These are phyloP conservation scores for Rhagologus leucostigma DNA, from an alignment of 2,113 vertebrate genomes.

Conservation along the genomic window DNA sequence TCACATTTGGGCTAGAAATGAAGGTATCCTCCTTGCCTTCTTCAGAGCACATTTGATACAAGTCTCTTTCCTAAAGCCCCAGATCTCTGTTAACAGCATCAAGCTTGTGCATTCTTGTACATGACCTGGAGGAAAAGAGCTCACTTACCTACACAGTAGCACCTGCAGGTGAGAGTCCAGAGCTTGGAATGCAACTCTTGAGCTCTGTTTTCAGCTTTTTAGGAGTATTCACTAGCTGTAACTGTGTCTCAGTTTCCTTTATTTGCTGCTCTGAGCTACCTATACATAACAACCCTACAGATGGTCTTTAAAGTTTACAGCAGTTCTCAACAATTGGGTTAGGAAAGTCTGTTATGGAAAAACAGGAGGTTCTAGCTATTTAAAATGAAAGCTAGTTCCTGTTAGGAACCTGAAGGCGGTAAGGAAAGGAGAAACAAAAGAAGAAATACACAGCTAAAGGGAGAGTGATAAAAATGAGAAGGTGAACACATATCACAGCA, in stretches of 20 bases:
- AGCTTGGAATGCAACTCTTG: neutral
- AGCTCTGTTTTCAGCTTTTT: neutral
- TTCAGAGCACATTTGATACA: neutral
- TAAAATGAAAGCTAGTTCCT: neutral
- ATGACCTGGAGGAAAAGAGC: neutral
- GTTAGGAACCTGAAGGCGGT: neutral
- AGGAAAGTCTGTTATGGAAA: neutral
- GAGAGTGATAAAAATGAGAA: neutral
- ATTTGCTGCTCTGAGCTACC: neutral
- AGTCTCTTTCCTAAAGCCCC: neutral
- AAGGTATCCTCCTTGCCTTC: neutral
- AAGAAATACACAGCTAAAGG: neutral
- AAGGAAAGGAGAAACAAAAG: neutral
- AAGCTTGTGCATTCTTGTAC: neutral
- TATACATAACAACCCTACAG: neutral
- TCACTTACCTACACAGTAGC: neutral
- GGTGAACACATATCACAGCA: neutral
- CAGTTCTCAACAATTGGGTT: neutral
- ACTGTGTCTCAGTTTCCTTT: neutral
- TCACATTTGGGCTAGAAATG: neutral
- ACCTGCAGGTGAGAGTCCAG: neutral
- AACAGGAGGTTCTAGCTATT: neutral
- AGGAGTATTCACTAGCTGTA: neutral
- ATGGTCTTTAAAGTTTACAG: constrained; percentile 7
- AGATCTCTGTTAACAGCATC: neutral